Percentiles rank a stretch among this genome's conserved stretches.
Conservation (phyloP, 2,888 invertebrate genomes). For the Argyresthia goedartella region DNA sequence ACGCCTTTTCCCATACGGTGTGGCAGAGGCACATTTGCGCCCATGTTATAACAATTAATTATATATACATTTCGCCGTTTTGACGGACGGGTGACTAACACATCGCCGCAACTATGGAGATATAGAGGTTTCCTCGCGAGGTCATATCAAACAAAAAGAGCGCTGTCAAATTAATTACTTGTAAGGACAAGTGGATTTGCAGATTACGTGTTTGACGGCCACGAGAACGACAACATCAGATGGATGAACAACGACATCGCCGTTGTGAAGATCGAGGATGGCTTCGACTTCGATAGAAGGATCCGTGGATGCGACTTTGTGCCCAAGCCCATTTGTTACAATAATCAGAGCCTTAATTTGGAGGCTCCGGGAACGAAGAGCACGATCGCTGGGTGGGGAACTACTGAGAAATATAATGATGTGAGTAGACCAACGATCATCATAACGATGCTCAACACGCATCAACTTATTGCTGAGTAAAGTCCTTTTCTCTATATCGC, state of each 20-base stretch:
- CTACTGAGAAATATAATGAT: conserved; percentile 41
- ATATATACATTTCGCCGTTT: too few species aligned
- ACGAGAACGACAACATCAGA: conserved; percentile 52
- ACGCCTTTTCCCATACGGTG: neutral
- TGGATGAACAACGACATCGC: conserved; percentile 64
- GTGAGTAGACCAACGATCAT: conserved; percentile 23
- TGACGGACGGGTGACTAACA: too few species aligned
- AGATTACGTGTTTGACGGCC: conserved; percentile 56
- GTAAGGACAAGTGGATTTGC: neutral
- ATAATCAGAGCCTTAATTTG: conserved; percentile 45
- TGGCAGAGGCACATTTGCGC: too few species aligned
- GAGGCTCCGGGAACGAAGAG: conserved; percentile 43
- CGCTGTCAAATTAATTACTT: too few species aligned
- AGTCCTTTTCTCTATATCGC: too few species aligned
- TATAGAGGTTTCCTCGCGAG: neutral
- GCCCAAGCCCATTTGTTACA: conserved; percentile 47
- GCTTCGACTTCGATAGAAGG: conserved; percentile 44
- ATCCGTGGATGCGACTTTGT: conserved; percentile 48
- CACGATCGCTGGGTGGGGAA: conserved; percentile 51
- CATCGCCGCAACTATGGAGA: too few species aligned
- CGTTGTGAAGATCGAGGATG: conserved; percentile 48
- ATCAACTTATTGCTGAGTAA: neutral
- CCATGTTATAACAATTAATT: too few species aligned
- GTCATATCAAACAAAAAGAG: too few species aligned
- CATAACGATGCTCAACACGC: neutral